phyloP scores from a whole-genome alignment of 2,888 invertebrate genomes.

The Neoaliturus tenellus region DNA sequence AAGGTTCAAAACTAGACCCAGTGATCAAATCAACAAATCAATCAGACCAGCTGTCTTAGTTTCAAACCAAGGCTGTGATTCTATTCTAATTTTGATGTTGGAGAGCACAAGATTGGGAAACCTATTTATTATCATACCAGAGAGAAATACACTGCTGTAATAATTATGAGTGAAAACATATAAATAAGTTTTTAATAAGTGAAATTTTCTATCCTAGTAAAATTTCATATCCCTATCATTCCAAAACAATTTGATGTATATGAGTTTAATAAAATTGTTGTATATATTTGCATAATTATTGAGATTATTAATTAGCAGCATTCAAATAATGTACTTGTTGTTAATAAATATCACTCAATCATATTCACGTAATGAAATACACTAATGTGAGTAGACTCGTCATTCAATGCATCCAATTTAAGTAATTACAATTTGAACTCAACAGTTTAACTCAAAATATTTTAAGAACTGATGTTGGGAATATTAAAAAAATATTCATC shows the following conservation, averaged over 20 bases:
- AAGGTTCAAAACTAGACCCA: no score
- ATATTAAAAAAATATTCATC: no score
- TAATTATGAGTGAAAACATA: not conserved
- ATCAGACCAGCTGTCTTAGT: not conserved
- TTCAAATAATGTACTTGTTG: not conserved
- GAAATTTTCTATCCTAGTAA: not conserved
- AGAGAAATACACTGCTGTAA: not conserved
- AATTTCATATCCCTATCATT: slow-evolving; percentile 8
- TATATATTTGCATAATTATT: not conserved
- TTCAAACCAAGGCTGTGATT: not conserved
- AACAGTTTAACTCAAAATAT: no score
- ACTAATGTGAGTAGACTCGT: no score
- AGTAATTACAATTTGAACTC: no score
- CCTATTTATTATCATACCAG: no score
- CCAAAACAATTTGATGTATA: not conserved
- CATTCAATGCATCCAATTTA: no score
- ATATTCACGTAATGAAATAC: no score
- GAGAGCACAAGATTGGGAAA: no score
- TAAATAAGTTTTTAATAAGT: not conserved
- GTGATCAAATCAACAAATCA: no score
- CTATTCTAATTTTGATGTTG: not conserved
- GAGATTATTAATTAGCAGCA: not conserved
- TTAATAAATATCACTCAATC: not conserved
- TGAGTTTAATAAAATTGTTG: not conserved
- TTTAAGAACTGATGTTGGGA: no score